Base-by-base conservation (phyloP, 2,797 vertebrate species). In the Argentina silus region DNA sequence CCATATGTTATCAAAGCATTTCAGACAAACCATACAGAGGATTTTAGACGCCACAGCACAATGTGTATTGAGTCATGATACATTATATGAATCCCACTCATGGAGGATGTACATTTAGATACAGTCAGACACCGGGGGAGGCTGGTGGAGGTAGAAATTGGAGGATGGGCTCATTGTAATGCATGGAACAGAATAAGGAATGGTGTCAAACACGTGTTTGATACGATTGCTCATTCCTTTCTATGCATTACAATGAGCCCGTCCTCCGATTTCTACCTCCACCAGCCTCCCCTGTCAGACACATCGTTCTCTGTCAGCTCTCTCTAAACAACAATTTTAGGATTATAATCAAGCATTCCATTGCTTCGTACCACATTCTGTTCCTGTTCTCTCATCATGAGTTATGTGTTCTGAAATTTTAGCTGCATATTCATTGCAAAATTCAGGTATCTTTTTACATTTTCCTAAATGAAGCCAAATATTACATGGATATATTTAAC, bases 381-480 rank as follows among this genome's bases (percentile, higher is more conserved):
- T 21, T 12, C 57, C 14, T 27, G 57, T 23, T 53, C 51, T 15
- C 4, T 60, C 27, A 36, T 47, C n/a, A 56, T 66, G 64, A 66
- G 64, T 50, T 60, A 10, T 61, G 43, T n/a, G 61, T 56, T 66
- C 48, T 69, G 55, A 69, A 43, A 47, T 67, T 72, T 72, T 68
- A n/a, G 17, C 71, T 76, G 62, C 42, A 44, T 57, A 72, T 76
- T 70, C 51, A 74, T 92, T 88, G 87, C 86, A 85, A 85, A 86
- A 90, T 90, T 91, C 90, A 93, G 87, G 90, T 91, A 90, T 90
- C 69, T 85, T 90, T 74, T 89, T 85, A 87, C 79, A 83, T 89
- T 80, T 85, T 36, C 27, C 82, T 91, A 86, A 81, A 82, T 82
- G 76, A 92, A 89, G 83, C 92, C 91, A 94, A 93, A 93, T 92